phyloP scores from a whole-genome alignment of 2,888 invertebrate genomes.

The Pseudococcus jackbeardsleyi region DNA sequence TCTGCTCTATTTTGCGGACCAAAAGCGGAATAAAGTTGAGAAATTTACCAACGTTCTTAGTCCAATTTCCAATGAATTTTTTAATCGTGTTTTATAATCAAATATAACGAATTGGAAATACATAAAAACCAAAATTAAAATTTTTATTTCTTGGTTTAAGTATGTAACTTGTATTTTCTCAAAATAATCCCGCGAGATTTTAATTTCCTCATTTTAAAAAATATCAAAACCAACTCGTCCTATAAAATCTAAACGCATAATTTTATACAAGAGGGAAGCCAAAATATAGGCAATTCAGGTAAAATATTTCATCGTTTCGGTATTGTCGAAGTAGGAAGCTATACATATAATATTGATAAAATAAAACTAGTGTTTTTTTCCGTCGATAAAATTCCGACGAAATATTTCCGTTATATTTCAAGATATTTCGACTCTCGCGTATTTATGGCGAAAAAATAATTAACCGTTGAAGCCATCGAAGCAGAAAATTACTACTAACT shows the following conservation, averaged over 20 bases:
- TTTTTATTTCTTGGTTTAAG: not conserved
- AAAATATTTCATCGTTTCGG: too few species aligned
- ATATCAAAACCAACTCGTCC: too few species aligned
- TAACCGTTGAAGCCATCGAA: constrained; percentile 5
- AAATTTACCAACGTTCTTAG: not conserved
- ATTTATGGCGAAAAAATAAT: constrained; percentile 4
- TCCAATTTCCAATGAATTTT: not conserved
- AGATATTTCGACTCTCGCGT: not conserved
- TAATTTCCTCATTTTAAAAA: too few species aligned
- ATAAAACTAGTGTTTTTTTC: not conserved
- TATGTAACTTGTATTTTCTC: too few species aligned
- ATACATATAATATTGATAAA: not conserved
- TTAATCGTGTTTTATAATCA: not conserved
- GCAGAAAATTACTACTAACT: constrained; percentile 16
- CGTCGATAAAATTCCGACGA: not conserved
- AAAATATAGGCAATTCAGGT: too few species aligned
- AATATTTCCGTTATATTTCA: not conserved
- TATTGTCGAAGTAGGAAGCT: not conserved
- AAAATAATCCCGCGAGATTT: too few species aligned
- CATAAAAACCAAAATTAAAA: not conserved
- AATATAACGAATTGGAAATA: not conserved
- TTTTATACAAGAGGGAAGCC: too few species aligned
- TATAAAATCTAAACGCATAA: too few species aligned
- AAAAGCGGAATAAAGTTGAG: not conserved
- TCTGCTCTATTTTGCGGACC: not conserved